A percentile compares a stretch with the other conserved stretches of the same genome.
phyloP scores from a whole-genome alignment of 1,140 invertebrate species.

The Lepidurus apus region DNA sequence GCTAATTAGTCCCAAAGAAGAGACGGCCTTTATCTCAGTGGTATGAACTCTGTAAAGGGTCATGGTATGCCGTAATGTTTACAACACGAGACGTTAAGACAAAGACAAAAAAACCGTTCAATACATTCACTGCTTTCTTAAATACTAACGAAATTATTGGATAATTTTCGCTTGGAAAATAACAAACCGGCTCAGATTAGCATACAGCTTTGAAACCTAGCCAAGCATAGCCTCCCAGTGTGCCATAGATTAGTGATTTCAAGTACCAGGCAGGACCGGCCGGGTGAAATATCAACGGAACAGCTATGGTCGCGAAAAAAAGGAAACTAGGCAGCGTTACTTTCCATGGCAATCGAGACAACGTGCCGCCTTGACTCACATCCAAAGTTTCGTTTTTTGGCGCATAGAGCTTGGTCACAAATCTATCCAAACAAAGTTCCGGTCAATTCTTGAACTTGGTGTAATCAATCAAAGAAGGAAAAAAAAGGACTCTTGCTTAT shows the following conservation, averaged over 20 bases:
- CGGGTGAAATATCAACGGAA: constrained; percentile 20
- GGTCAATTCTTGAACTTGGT: constrained; percentile 10
- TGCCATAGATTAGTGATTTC: constrained; percentile 1
- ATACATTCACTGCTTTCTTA: constrained; percentile 12
- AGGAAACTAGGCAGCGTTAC: constrained; percentile 30
- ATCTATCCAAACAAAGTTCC: background rate
- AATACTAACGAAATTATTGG: no score
- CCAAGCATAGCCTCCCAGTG: constrained; percentile 9
- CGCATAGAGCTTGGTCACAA: background rate
- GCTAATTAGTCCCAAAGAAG: background rate
- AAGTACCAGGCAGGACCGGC: background rate
- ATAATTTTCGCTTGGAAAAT: background rate
- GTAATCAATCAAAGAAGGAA: constrained; percentile 23
- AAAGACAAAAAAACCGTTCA: no score
- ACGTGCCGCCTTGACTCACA: constrained; percentile 1
- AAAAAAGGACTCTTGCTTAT: constrained; percentile 37
- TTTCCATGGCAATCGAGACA: constrained; percentile 19
- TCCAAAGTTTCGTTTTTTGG: background rate
- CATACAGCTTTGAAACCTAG: constrained; percentile 33
- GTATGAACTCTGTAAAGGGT: background rate
- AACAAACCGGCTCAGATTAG: background rate
- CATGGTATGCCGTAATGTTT: background rate
- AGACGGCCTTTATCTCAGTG: background rate
- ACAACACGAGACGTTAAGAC: background rate
- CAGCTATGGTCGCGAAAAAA: background rate